Base-by-base conservation (phyloP, 2,888 invertebrate genomes). In the Zele albiditarsus region DNA sequence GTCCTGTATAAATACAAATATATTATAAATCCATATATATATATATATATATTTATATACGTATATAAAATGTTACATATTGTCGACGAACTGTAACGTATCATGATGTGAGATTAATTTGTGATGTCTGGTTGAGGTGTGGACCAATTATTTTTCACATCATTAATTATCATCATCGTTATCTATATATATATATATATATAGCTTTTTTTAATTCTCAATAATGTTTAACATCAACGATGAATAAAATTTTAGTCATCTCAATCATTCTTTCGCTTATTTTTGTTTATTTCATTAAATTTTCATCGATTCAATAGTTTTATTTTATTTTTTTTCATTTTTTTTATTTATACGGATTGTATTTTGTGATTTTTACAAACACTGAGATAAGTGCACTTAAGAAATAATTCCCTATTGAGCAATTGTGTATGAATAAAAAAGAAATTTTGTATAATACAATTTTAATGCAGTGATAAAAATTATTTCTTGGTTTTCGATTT, bases 61-160 rank as follows among this genome's bases (percentile, higher is more conserved):
- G n/a, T 46, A 46, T 46, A 46, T 46, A n/a, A 46, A 46, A 46
- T 46, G 12, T 38, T n/a, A 46, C 16, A 20, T 53, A 53, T 53
- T 53, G 53, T 53, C n/a, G 20, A 28, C 16, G 27, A 31, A 31
- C 14, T 31, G 27, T 62, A 28, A 31, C 62, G 62, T 62, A 62
- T 28, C 31, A 53, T 23, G 53, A 53, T 31, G 60, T n/a, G 20
- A 62, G 62, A n/a, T 62, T 31, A 62, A 33, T 65, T 38, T 25
- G 8, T 65, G 6, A 23, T 65, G 33, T 38, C 65, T 38, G 20
- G 38, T 25, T 65, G 33, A 65, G 23, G 65, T 65, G 65, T 65
- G 33, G 65, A 65, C 65, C 65, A 65, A 65, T 65, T 65, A 65
- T 65, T 65, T 65, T 38, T 23, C 14, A 33, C 65, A 65, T 65